Base-by-base conservation (phyloP, 2,888 invertebrate species). In the Dolomedes plantarius region DNA sequence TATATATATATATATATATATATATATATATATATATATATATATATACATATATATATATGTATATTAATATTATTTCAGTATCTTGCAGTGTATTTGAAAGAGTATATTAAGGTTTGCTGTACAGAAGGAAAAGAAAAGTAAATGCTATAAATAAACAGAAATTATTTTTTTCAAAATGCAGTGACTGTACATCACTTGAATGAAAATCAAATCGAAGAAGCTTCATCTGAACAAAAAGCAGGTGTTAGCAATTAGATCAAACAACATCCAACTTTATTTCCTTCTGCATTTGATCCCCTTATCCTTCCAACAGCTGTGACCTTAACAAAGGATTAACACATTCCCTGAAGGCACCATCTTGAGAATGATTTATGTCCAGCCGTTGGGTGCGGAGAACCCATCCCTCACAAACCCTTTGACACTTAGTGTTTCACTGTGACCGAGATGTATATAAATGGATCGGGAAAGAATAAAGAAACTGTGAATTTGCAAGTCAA, bases 401-500 rank as follows among this genome's bases (percentile, higher is more conserved):
- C 56, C 56, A 56, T 56, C 56, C 56, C 23, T 56, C 56, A 23
- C 56, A 19, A 56, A 56, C 11, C 56, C 56, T 56, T 56, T 56
- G 56, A 56, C 56, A 56, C 56, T 56, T 23, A 56, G 56, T 23
- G 56, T 56, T 56, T 23, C 23, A 23, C 56, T 56, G 23, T 23
- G 19, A 23, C 56, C 56, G 56, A 56, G 56, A 56, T 56, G 56
- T 56, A 56, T 56, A 56, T 56, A 56, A 56, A 56, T 56, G 56
- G 56, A 56, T 56, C 23, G 23, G 5, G 46, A 46, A 23, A 56
- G 23, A 23, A 23, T 23, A 19, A 67, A 36, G 36, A 32, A 67
- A 23, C 13, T 6, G 13, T 5, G 32, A 67, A 67, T 67, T 67
- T 67, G 67, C 67, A 67, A 67, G 67, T 67, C 67, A 67, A 67